phyloP scores from a whole-genome alignment of 2,113 vertebrate genomes.

The Grallaria varia region DNA sequence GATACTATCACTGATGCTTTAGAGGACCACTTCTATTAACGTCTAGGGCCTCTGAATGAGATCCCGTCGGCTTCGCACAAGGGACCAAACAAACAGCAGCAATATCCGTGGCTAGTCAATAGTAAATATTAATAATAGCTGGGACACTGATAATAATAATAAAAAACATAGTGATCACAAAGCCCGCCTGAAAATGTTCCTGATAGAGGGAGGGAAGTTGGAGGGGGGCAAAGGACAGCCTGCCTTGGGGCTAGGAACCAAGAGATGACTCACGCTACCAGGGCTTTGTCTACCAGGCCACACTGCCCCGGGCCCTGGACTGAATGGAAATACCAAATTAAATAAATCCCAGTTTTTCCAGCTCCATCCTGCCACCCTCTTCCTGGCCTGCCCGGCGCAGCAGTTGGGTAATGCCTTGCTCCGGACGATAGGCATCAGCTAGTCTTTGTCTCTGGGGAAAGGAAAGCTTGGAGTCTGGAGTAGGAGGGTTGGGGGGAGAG shows the following conservation, averaged over 20 bases:
- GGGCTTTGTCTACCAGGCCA: not conserved
- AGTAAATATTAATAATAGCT: not conserved
- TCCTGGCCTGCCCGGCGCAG: not conserved
- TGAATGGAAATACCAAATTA: not conserved
- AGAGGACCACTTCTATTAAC: not conserved
- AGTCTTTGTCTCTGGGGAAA: not conserved
- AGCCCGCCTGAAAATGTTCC: not conserved
- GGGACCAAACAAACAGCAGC: not conserved
- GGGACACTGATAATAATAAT: not conserved
- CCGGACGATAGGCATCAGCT: not conserved
- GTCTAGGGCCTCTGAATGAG: not conserved
- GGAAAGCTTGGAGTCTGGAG: not conserved
- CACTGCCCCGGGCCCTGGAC: not conserved
- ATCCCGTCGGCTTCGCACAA: not conserved
- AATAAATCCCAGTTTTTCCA: not conserved
- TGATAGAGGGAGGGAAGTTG: not conserved
- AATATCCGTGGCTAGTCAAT: not conserved
- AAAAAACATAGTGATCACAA: not conserved
- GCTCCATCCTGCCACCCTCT: not conserved
- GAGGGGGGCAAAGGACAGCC: not conserved
- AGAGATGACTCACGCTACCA: not conserved
- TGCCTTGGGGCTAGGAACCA: not conserved
- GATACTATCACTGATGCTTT: not conserved
- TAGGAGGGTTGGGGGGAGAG: rapidly evolving
- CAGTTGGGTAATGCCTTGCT: rapidly evolving